A percentile compares a stretch with the other conserved stretches of the same genome.
phyloP scores from a whole-genome alignment of 2,888 invertebrate species.

The Psococerastis gibbosa region DNA sequence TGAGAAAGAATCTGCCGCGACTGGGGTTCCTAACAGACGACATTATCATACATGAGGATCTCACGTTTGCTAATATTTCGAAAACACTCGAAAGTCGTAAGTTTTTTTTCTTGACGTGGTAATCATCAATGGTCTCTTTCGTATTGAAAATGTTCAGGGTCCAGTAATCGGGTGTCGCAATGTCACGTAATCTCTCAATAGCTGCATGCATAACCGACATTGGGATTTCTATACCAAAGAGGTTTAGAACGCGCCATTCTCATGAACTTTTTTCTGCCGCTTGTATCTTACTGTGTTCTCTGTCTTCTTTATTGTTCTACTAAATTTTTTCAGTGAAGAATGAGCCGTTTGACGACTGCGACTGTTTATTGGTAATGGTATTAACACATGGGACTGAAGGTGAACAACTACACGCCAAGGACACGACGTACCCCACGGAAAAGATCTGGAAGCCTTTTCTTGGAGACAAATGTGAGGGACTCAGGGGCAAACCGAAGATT shows the following conservation, averaged over 20 bases:
- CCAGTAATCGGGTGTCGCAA: too few species aligned
- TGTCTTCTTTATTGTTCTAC: too few species aligned
- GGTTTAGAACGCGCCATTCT: too few species aligned
- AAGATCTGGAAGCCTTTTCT: conserved; percentile 26
- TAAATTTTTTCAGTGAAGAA: conserved; percentile 22
- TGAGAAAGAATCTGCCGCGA: conserved; percentile 21
- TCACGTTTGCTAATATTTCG: conserved; percentile 21
- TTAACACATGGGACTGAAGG: conserved; percentile 29
- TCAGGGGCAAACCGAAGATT: conserved; percentile 32
- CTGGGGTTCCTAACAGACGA: conserved; percentile 20
- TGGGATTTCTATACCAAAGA: too few species aligned
- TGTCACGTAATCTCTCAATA: too few species aligned
- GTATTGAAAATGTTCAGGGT: too few species aligned
- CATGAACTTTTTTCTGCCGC: too few species aligned
- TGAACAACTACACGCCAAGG: conserved; percentile 24
- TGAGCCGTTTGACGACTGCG: conserved; percentile 25
- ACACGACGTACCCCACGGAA: conserved; percentile 24
- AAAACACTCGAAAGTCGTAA: conserved; percentile 20
- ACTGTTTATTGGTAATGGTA: conserved; percentile 27
- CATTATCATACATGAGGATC: conserved; percentile 20
- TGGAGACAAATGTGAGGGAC: conserved; percentile 26
- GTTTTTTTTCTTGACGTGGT: too few species aligned
- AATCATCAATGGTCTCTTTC: too few species aligned
- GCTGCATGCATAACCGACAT: too few species aligned
- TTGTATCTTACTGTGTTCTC: too few species aligned